phyloP scores from a whole-genome alignment of 2,113 vertebrate genomes.

The Oreochromis tanganicae region DNA sequence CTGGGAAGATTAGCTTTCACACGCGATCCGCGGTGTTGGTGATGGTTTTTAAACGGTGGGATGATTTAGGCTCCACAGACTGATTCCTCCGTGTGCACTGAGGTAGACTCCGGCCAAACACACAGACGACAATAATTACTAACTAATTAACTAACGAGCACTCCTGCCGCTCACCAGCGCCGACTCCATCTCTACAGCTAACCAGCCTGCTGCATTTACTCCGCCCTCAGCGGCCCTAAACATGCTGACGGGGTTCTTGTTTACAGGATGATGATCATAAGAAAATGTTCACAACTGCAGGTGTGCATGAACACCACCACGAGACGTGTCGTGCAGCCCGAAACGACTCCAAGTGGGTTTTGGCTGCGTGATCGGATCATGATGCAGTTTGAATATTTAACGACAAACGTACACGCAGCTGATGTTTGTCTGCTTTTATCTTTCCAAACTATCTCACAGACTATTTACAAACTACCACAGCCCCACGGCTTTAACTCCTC shows the following conservation, averaged over 20 bases:
- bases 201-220: slow-evolving; percentile 6
- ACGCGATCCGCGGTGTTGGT: slow-evolving; percentile 7
- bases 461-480: slow-evolving; percentile 56
- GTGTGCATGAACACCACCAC: slow-evolving; percentile 24
- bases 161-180: slow-evolving; percentile 58
- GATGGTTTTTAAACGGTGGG: slow-evolving; percentile 37
- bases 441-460: slow-evolving; percentile 40
- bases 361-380: background rate
- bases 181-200: slow-evolving; percentile 64
- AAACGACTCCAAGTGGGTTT: background rate
- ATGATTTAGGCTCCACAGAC: slow-evolving; percentile 40
- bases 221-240: slow-evolving; percentile 29
- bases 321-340: background rate
- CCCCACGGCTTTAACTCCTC: background rate
- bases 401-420: background rate
- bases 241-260: slow-evolving; percentile 58
- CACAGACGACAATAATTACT: slow-evolving; percentile 61
- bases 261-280: slow-evolving; percentile 83
- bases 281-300: slow-evolving; percentile 87
- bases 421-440: background rate
- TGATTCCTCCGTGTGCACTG: slow-evolving; percentile 74
- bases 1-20: background rate
- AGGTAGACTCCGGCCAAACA: slow-evolving; percentile 90
- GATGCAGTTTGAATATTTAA: background rate
- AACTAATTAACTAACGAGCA: background rate